Conservation (phyloP, 2,113 vertebrate genomes). For the Barnardius zonarius region DNA sequence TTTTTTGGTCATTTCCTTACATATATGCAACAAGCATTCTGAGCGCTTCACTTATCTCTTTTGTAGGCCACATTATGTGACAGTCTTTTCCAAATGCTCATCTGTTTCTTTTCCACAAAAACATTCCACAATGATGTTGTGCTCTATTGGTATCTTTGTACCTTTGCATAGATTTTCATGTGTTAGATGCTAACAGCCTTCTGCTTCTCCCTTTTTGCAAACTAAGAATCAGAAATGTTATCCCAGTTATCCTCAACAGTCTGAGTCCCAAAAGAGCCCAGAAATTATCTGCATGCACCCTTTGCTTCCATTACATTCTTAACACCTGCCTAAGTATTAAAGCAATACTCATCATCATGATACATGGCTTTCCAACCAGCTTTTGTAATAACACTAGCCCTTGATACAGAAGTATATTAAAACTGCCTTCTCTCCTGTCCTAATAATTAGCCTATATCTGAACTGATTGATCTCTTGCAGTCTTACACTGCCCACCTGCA, state of each 20-base stretch:
- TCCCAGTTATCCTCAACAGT: background rate
- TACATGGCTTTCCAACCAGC: background rate
- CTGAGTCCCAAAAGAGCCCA: background rate
- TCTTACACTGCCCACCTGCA: background rate
- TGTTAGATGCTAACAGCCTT: background rate
- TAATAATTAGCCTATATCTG: background rate
- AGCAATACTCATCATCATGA: background rate
- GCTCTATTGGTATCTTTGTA: background rate
- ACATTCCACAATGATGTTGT: background rate
- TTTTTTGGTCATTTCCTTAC: background rate
- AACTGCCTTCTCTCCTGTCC: background rate
- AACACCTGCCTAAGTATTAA: background rate
- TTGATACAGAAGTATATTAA: background rate
- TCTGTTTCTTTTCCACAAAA: background rate
- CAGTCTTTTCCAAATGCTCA: background rate
- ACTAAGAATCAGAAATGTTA: background rate
- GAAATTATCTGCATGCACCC: background rate
- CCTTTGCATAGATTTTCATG: background rate
- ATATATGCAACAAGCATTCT: background rate
- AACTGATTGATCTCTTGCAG: background rate
- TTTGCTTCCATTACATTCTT: background rate
- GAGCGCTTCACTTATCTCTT: background rate
- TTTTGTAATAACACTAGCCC: background rate
- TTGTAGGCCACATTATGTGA: background rate
- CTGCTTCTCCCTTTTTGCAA: background rate